These are phyloP conservation scores for Drosophila eohydei DNA, from an alignment of 2,888 invertebrate genomes.

Conservation along the genomic window DNA sequence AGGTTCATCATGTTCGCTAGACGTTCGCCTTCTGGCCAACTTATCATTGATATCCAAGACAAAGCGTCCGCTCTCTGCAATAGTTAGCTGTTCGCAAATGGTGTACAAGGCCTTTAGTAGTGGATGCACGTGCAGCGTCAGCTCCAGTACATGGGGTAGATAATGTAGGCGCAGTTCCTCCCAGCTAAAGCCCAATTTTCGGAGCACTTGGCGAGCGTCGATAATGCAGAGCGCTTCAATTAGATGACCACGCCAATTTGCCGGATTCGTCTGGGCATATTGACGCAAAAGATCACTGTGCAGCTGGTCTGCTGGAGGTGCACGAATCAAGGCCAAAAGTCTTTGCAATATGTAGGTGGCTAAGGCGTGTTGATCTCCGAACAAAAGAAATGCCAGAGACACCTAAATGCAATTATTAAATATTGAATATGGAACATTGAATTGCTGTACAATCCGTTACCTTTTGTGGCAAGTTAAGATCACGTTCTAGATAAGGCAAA, in stretches of 20 bases:
- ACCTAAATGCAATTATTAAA: slow-evolving; percentile 56
- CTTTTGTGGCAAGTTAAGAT: slow-evolving; percentile 85
- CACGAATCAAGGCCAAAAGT: slow-evolving; percentile 63
- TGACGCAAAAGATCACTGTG: slow-evolving; percentile 66
- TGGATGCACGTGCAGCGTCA: slow-evolving; percentile 83
- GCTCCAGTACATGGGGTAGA: slow-evolving; percentile 82
- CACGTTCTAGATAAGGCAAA: slow-evolving; percentile 84
- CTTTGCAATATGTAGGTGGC: slow-evolving; percentile 79
- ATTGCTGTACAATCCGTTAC: slow-evolving; percentile 54
- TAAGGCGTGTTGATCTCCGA: slow-evolving; percentile 72
- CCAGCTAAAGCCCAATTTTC: slow-evolving; percentile 83
- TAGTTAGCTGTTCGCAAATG: slow-evolving; percentile 85
- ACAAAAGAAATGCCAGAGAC: slow-evolving; percentile 81
- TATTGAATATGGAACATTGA: not conserved
- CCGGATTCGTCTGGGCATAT: slow-evolving; percentile 72
- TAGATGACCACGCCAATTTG: slow-evolving; percentile 85
- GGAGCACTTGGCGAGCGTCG: slow-evolving; percentile 80
- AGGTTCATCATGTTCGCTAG: slow-evolving; percentile 41
- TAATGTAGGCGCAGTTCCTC: slow-evolving; percentile 77
- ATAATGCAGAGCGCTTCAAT: slow-evolving; percentile 86
- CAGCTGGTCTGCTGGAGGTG: slow-evolving; percentile 19
- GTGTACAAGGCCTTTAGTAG: slow-evolving; percentile 85
- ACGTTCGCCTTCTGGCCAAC: slow-evolving; percentile 3
- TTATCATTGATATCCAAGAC: slow-evolving; percentile 67
- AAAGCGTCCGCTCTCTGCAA: slow-evolving; percentile 71